phyloP scores from a whole-genome alignment of 2,113 vertebrate genomes.

The Amphiprion percula region DNA sequence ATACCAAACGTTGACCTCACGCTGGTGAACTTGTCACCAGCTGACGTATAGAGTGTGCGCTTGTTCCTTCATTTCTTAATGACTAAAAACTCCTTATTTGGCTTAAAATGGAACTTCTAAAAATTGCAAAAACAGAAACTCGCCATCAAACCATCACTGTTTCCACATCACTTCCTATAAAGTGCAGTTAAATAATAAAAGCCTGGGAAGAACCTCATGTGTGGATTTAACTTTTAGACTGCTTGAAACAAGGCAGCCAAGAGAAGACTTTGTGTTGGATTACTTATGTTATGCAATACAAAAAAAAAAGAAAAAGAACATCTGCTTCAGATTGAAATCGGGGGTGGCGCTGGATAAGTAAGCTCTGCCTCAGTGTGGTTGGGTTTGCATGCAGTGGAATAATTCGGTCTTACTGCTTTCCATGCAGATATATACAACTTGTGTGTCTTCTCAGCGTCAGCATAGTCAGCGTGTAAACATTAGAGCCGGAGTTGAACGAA shows the following conservation, averaged over 20 bases:
- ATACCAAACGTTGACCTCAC: constrained; percentile 27
- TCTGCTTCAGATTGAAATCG: constrained; percentile 78
- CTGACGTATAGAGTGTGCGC: background rate
- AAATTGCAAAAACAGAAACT: background rate
- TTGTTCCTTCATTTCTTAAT: constrained; percentile 35
- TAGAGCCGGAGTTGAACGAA: constrained; percentile 17
- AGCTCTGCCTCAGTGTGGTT: constrained; percentile 67
- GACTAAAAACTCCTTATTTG: constrained; percentile 6
- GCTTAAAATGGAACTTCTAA: background rate
- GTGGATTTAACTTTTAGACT: constrained; percentile 38
- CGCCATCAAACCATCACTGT: constrained; percentile 12
- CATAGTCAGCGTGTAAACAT: constrained; percentile 48
- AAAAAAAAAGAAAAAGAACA: constrained; percentile 58
- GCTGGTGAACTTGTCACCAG: constrained; percentile 12
- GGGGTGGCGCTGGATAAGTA: constrained; percentile 59
- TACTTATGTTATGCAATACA: constrained; percentile 77
- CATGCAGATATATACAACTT: constrained; percentile 58
- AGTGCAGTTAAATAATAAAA: constrained; percentile 52
- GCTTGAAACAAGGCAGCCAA: constrained; percentile 33
- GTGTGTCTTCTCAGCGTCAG: constrained; percentile 47
- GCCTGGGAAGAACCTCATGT: constrained; percentile 19
- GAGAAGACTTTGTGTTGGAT: constrained; percentile 69
- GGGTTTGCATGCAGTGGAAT: constrained; percentile 75
- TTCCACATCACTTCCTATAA: background rate
- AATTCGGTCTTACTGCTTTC: constrained; percentile 64